Percentiles rank a stretch among this genome's conserved stretches.
Evolutionary conservation across 2,888 invertebrate genomes (phyloP).

Genomic region (Ecdyonurus torrentis): DNA sequence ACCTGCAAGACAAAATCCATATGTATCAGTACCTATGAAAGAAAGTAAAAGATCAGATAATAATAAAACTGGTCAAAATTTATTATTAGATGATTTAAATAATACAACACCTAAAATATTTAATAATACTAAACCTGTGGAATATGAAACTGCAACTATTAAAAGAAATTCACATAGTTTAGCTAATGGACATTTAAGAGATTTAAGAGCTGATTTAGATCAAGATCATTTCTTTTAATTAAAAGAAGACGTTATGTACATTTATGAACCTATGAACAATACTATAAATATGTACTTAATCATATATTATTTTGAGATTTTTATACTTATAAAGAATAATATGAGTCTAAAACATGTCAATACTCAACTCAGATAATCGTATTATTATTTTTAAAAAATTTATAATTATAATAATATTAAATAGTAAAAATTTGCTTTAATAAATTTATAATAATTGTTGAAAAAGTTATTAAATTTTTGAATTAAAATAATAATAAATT

Average conservation of each 20-base stretch:
- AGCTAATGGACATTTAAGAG: slow-evolving; percentile 40
- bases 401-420: no score
- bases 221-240: slow-evolving; percentile 47
- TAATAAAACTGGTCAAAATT: slow-evolving; percentile 32
- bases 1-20: slow-evolving; percentile 64
- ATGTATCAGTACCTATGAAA: slow-evolving; percentile 65
- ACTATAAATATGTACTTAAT: no score
- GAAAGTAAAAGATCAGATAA: slow-evolving; percentile 31
- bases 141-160: slow-evolving; percentile 62
- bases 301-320: no score
- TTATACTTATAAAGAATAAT: no score
- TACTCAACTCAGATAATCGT: no score
- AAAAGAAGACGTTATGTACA: neutral
- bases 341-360: no score
- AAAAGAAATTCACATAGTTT: slow-evolving; percentile 53
- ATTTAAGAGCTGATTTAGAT: slow-evolving; percentile 41
- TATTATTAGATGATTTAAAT: slow-evolving; percentile 22
- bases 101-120: slow-evolving; percentile 47
- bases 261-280: no score
- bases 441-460: no score
- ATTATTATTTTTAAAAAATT: no score
- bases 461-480: no score
- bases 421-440: no score
- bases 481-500: no score
- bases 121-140: slow-evolving; percentile 42